A percentile compares a stretch with the other conserved stretches of the same genome.
phyloP scores from a whole-genome alignment of 2,113 vertebrate genomes.

The Tenrec ecaudatus region DNA sequence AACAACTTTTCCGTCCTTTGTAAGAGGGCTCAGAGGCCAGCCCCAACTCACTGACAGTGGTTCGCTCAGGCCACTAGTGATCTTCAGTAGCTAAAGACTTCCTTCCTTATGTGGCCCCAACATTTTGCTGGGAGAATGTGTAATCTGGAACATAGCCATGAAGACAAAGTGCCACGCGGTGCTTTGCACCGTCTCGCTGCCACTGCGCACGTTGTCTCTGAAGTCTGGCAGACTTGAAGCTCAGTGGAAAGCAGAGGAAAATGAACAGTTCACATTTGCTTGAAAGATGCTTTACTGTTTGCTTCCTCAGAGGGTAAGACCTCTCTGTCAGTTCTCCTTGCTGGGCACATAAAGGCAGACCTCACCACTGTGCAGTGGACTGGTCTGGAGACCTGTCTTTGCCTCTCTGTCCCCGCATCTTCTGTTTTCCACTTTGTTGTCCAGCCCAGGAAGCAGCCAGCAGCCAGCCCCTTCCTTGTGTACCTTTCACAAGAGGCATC shows the following conservation, averaged over 20 bases:
- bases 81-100: constrained; percentile 86
- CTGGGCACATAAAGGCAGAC: not conserved
- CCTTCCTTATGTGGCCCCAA: constrained; percentile 84
- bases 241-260: not conserved
- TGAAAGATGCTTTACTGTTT: not conserved
- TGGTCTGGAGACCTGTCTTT: not conserved
- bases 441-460: not conserved
- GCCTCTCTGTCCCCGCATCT: not conserved
- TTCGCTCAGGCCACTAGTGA: constrained; percentile 84
- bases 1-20: constrained; percentile 89
- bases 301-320: not conserved
- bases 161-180: constrained; percentile 66
- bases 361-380: not conserved
- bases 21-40: constrained; percentile 81
- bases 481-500: not conserved
- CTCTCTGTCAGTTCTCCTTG: not conserved
- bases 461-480: not conserved
- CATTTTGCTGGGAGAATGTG: constrained; percentile 72
- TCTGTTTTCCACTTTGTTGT: not conserved
- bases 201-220: constrained; percentile 12
- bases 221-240: not conserved
- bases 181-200: not conserved
- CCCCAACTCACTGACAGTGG: constrained; percentile 81
- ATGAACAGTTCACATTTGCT: not conserved
- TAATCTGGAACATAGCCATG: constrained; percentile 75